Base-by-base conservation (phyloP, 1,140 invertebrate genomes). In the Aphis craccivora region DNA sequence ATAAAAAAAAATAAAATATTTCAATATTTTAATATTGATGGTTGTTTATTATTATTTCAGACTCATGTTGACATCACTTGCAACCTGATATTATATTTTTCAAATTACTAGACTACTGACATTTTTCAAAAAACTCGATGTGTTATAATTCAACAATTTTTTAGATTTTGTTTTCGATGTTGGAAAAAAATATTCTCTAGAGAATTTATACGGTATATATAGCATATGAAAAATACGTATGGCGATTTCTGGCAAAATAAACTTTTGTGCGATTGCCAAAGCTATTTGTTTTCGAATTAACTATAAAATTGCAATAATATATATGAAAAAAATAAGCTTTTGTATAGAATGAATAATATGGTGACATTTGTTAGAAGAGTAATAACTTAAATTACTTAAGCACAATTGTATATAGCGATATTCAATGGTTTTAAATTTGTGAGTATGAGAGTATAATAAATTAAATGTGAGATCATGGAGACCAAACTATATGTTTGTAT, bases 191-290 rank as follows among this genome's bases (percentile, higher is more conserved):
- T 90, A 37, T 90, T 20, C 89, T 90, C 89, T 67, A 43, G 89
- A 90, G 89, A 90, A n/a, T 90, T 67, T 90, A 90, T 60, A 90
- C 23, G 43, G 43, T 37, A 87, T 87, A n/a, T 87, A 48, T 48
- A 55, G 35, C 25, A 30, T 43, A 67, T 35, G 35, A 60, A 90
- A 90, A 88, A 90, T 67, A 60, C 55, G 43, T 90, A 60, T 90
- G 53, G 35, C 53, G 23, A 90, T 90, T 43, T 60, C 40, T 90
- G 89, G 55, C 37, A 67, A 90, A 76, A 43, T 67, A 90, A 60
- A 67, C 53, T 60, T 90, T 90, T 90, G 89, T 60, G 9, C 53
- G 37, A 67, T 43, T 67, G 89, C 89, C 89, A 90, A 90, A 67
- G 22, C n/a, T 53, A 25, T 90, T 90, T 90, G 89, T 43, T 90